Evolutionary conservation across 2,888 invertebrate species (phyloP).

Genomic region (Villa cingulata): DNA sequence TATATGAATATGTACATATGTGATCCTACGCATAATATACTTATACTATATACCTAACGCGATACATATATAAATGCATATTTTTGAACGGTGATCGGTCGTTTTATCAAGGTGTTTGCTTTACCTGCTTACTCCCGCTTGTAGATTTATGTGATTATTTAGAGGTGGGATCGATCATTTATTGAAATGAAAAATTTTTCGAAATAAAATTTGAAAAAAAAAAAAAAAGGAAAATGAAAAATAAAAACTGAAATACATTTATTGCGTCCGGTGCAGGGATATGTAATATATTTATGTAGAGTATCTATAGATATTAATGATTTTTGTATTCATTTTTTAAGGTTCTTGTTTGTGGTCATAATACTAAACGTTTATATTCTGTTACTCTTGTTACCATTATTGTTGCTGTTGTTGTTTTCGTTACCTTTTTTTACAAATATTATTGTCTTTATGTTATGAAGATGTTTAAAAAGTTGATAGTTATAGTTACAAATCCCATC

Average conservation of each 20-base stretch:
- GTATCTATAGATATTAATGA: too few species aligned
- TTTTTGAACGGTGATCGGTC: background rate
- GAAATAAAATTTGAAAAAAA: background rate
- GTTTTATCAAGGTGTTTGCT: constrained; percentile 9
- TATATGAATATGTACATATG: too few species aligned
- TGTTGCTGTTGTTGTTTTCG: background rate
- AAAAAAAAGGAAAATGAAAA: background rate
- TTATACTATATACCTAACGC: too few species aligned
- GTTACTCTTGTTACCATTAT: background rate
- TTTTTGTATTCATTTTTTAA: background rate
- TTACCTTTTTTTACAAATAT: background rate
- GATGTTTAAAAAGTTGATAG: constrained; percentile 1
- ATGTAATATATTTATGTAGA: too few species aligned
- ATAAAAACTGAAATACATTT: constrained; percentile 2
- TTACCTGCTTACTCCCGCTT: constrained; percentile 5
- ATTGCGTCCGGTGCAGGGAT: background rate
- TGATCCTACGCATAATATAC: too few species aligned
- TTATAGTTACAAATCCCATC: background rate
- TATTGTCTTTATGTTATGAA: constrained; percentile 1
- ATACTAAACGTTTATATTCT: background rate
- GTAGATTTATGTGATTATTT: constrained; percentile 9
- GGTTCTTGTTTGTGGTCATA: background rate
- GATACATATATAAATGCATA: background rate
- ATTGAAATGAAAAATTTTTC: constrained; percentile 7
- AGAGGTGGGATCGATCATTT: constrained; percentile 9